Evolutionary conservation across 2,888 invertebrate genomes (phyloP).

Genomic region (Dicycla oo): DNA sequence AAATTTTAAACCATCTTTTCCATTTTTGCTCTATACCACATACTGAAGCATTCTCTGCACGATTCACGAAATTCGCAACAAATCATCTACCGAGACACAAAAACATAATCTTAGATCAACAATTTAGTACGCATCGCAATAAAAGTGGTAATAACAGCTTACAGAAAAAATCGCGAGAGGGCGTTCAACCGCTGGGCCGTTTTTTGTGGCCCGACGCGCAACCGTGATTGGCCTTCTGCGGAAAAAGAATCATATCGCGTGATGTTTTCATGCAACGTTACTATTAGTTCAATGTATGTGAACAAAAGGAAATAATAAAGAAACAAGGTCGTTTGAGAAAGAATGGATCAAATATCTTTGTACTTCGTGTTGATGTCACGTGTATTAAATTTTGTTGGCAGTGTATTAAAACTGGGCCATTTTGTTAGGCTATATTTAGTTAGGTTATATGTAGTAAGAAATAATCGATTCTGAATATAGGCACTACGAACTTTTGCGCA

Average conservation of each 20-base stretch:
- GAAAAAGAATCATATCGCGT: constrained; percentile 58
- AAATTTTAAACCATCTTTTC: background rate
- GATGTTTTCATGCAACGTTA: constrained; percentile 58
- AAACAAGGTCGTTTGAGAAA: constrained; percentile 37
- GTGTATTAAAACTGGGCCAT: no score
- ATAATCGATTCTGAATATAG: no score
- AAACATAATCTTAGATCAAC: constrained; percentile 61
- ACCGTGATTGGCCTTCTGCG: constrained; percentile 54
- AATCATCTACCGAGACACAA: constrained; percentile 35
- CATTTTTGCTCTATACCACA: background rate
- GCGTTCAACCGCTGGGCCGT: constrained; percentile 56
- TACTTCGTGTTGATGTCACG: no score
- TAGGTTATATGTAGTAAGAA: no score
- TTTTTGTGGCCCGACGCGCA: constrained; percentile 59
- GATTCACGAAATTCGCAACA: constrained; percentile 45
- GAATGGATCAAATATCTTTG: constrained; percentile 19
- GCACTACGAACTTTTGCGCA: no score
- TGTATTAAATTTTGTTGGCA: no score
- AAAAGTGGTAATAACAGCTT: constrained; percentile 53
- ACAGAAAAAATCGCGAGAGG: constrained; percentile 52
- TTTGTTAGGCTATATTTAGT: no score
- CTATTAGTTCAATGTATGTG: constrained; percentile 52
- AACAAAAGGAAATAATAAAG: constrained; percentile 31
- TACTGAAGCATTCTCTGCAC: constrained; percentile 48
- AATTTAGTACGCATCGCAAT: constrained; percentile 59